Base-by-base conservation (phyloP, 1,140 invertebrate genomes). In the Episyrphus balteatus region DNA sequence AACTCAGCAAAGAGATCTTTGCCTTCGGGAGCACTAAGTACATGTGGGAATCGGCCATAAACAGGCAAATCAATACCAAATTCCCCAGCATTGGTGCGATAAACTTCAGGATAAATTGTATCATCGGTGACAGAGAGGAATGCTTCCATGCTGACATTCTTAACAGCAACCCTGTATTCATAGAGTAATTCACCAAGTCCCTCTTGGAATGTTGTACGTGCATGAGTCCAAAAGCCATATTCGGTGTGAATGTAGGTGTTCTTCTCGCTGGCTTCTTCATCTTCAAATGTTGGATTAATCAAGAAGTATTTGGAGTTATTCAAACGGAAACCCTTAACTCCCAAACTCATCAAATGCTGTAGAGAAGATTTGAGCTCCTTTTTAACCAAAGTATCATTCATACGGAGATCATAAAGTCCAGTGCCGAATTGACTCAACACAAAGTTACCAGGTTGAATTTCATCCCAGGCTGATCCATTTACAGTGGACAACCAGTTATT, bases 261-360 rank as follows among this genome's bases (percentile, higher is more conserved):
- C 46, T 52, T 50, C 2, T 42, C 43, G 2, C 61, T 53, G 1
- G 53, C 51, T 0, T 46, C 50, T 57, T 83, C 79, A 48, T 78
- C 64, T 2, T 51, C 47, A 9, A 55, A 54, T 1, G 65, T 56
- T 0, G 62, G 51, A 63, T 83, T 76, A 47, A 85, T 77, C 1
- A 82, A 61, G 42, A 86, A 68, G 57, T 78, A 77, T 15, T 76
- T 77, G 0, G 75, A 78, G 43, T 80, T 75, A n/a, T 71, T 73
- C 15, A 92, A 60, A 55, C 83, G 76, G 56, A 93, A 82, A 13
- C 88, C 90, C 51, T 70, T 72, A 1, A 86, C 80, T 8, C 86
- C 87, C 21, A 77, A 70, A 15, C 76, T 63, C 17, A 88, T 50
- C 76, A 87, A 87, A 51, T 76, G 75, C 30, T 69, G 70, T 1